These are phyloP conservation scores for Bursaphelenchus mucronatus DNA, from an alignment of 1,140 invertebrate genomes.

Conservation along the genomic window DNA sequence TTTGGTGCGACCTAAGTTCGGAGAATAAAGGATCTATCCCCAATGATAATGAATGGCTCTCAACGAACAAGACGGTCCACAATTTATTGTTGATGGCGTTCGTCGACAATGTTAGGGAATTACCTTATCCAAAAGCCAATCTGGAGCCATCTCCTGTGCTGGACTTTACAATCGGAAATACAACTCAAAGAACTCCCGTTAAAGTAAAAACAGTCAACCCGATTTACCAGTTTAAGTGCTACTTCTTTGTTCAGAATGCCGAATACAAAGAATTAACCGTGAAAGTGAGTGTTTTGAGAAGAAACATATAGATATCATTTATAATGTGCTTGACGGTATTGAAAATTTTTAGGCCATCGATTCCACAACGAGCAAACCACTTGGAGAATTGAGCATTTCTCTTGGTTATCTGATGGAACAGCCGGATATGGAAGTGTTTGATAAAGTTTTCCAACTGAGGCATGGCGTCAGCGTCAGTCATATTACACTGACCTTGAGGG, in stretches of 20 bases:
- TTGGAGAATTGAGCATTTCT: constrained; percentile 50
- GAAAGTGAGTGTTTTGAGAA: neutral
- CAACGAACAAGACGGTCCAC: constrained; percentile 55
- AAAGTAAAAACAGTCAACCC: constrained; percentile 54
- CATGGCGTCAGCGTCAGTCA: constrained; percentile 53
- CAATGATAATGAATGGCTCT: constrained; percentile 49
- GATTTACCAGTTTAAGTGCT: constrained; percentile 31
- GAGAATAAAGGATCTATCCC: constrained; percentile 23
- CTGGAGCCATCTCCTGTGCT: constrained; percentile 58
- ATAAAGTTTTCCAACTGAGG: constrained; percentile 50
- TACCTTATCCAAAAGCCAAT: constrained; percentile 45
- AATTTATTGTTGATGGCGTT: constrained; percentile 57
- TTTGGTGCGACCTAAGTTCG: constrained; percentile 51
- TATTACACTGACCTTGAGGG: constrained; percentile 55
- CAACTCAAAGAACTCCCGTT: constrained; percentile 51
- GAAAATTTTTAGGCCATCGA: constrained; percentile 50
- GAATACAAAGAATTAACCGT: constrained; percentile 13
- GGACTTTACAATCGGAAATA: constrained; percentile 51
- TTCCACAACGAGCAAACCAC: constrained; percentile 46
- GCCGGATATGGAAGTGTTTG: constrained; percentile 54
- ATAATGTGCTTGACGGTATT: constrained; percentile 14
- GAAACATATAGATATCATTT: constrained; percentile 15
- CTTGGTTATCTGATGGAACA: constrained; percentile 43
- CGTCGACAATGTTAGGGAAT: constrained; percentile 45
- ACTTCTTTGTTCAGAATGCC: constrained; percentile 17